These are phyloP conservation scores for Pampusana beccarii DNA, from an alignment of 2,113 vertebrate species.

Conservation along the genomic window DNA sequence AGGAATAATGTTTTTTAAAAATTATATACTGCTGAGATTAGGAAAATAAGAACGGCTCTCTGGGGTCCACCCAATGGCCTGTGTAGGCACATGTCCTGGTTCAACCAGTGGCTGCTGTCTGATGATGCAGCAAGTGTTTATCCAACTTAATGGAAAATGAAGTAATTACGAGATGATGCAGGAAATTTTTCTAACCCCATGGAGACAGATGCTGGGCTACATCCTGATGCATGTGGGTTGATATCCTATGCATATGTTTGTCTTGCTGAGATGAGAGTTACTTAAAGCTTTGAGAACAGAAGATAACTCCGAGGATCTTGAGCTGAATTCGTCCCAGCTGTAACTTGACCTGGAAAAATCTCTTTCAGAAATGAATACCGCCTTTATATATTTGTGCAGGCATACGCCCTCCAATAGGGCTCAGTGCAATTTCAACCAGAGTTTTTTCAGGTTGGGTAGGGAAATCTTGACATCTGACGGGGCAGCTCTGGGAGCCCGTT, in stretches of 20 bases:
- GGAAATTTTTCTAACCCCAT: background rate
- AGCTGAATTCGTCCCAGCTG: background rate
- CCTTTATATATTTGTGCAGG: background rate
- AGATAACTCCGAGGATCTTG: background rate
- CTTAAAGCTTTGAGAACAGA: background rate
- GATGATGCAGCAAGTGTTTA: background rate
- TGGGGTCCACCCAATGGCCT: background rate
- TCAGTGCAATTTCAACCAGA: background rate
- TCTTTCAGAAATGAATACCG: background rate
- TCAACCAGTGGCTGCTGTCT: background rate
- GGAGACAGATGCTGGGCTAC: background rate
- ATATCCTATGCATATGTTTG: background rate
- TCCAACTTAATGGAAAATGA: background rate
- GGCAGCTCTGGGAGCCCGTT: background rate
- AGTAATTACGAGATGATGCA: background rate
- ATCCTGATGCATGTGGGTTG: background rate
- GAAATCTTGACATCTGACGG: background rate
- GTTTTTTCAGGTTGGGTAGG: background rate
- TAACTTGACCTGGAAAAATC: background rate
- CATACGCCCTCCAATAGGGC: background rate
- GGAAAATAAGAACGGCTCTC: background rate
- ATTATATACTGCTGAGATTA: background rate
- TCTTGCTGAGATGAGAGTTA: background rate
- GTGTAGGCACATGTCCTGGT: background rate
- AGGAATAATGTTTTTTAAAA: background rate